These are phyloP conservation scores for Hydriomena furcata DNA, from an alignment of 2,888 invertebrate species.

Conservation along the genomic window DNA sequence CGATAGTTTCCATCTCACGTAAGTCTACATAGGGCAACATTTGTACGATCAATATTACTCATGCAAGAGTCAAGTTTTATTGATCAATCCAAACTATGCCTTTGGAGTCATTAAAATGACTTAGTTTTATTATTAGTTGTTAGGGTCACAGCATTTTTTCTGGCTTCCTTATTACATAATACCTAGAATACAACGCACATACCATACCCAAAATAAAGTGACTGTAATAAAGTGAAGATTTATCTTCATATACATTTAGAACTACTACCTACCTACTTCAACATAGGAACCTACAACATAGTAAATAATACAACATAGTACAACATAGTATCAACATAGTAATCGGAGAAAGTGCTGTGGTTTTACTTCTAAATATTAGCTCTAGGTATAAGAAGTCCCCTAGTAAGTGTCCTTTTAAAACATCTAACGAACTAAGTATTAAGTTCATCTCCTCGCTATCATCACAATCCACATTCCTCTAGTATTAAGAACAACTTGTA, in stretches of 20 bases:
- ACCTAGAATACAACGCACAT: too few species aligned
- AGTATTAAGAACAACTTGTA: constrained; percentile 59
- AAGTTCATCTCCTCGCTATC: constrained; percentile 45
- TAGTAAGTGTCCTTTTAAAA: constrained; percentile 75
- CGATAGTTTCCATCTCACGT: constrained; percentile 30
- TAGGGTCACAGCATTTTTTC: constrained; percentile 12
- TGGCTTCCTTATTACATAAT: too few species aligned
- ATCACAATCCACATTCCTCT: constrained; percentile 75
- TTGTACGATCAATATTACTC: background rate
- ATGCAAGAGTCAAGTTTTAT: too few species aligned
- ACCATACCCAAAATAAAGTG: too few species aligned
- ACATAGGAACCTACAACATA: too few species aligned
- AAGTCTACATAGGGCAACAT: background rate
- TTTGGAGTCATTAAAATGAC: constrained; percentile 1
- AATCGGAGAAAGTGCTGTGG: constrained; percentile 22
- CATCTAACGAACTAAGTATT: constrained; percentile 48
- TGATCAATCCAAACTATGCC: constrained; percentile 1
- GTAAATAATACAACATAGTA: too few species aligned
- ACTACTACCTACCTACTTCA: too few species aligned
- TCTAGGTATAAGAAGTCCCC: constrained; percentile 54
- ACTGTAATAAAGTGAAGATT: too few species aligned
- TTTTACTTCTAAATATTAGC: constrained; percentile 40
- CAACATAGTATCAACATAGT: background rate
- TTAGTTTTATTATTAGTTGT: constrained; percentile 5
- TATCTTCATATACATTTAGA: too few species aligned